Conservation (phyloP, 2,113 vertebrate genomes). For the Leucosticte australis region DNA sequence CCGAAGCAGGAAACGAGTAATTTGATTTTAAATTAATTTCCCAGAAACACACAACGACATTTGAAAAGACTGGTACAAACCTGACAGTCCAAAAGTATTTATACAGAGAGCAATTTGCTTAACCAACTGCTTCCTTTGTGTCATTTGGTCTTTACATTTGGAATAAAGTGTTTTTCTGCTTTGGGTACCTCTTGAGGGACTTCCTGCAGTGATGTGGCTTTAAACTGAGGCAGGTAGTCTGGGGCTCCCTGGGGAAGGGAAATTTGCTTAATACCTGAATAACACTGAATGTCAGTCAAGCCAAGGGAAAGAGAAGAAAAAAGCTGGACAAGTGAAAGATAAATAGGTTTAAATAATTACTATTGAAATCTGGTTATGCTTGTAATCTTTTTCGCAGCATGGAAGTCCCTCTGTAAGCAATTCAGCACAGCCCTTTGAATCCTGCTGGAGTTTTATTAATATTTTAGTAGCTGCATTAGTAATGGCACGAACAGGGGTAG, state of each 20-base stretch:
- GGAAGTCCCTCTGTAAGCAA: slow-evolving; percentile 40
- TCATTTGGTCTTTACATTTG: slow-evolving; percentile 36
- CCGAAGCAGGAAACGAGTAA: slow-evolving; percentile 57
- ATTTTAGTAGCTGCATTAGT: neutral
- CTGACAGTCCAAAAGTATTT: slow-evolving; percentile 37
- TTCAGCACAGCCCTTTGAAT: slow-evolving; percentile 32
- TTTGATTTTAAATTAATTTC: slow-evolving; percentile 68
- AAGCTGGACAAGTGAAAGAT: slow-evolving; percentile 23
- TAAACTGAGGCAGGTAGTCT: slow-evolving; percentile 21
- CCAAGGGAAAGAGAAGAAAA: neutral
- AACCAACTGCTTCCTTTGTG: slow-evolving; percentile 49
- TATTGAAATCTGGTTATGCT: slow-evolving; percentile 19
- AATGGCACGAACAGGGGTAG: neutral
- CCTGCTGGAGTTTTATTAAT: slow-evolving; percentile 24
- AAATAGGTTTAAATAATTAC: slow-evolving; percentile 53
- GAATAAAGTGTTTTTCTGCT: slow-evolving; percentile 47
- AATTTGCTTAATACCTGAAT: slow-evolving; percentile 16
- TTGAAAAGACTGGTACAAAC: slow-evolving; percentile 32
- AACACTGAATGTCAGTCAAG: neutral
- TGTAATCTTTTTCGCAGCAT: slow-evolving; percentile 62
- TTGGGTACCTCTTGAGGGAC: neutral
- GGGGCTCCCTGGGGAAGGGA: neutral
- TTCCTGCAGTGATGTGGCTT: slow-evolving; percentile 42
- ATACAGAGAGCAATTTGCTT: slow-evolving; percentile 39
- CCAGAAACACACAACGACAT: slow-evolving; percentile 2